Conservation (phyloP, 2,113 vertebrate species). For the Podarcis muralis region DNA sequence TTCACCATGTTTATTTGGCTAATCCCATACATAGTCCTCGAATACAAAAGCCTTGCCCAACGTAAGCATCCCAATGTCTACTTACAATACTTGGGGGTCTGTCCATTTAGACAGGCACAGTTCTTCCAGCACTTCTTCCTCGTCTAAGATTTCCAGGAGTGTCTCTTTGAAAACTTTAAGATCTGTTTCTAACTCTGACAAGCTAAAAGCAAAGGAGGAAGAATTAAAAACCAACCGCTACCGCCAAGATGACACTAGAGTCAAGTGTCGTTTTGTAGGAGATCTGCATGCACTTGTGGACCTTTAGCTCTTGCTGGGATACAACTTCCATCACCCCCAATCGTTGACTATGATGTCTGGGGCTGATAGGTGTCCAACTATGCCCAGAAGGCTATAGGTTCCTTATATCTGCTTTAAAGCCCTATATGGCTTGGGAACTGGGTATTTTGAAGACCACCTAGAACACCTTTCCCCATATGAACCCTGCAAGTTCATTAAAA, state of each 20-base stretch:
- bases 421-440: neutral
- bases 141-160: slow-evolving; percentile 93
- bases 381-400: too few relatives aligned
- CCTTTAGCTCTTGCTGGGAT: too few relatives aligned
- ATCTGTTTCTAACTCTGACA: slow-evolving; percentile 97
- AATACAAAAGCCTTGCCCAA: neutral
- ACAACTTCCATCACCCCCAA: too few relatives aligned
- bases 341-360: too few relatives aligned
- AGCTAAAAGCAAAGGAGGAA: slow-evolving; percentile 69
- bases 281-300: neutral
- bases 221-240: neutral
- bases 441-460: neutral
- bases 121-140: slow-evolving; percentile 93
- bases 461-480: neutral
- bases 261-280: neutral
- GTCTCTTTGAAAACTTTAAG: slow-evolving; percentile 95
- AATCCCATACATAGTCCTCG: neutral
- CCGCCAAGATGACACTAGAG: too few relatives aligned
- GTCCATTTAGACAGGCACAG: slow-evolving; percentile 94
- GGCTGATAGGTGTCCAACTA: too few relatives aligned
- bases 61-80: slow-evolving; percentile 42
- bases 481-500: neutral
- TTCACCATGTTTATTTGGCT: neutral
- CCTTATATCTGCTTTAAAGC: neutral
- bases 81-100: slow-evolving; percentile 90